Percentiles rank a stretch among this genome's conserved stretches.
Evolutionary conservation across 2,113 vertebrate genomes (phyloP).

Genomic region (Emydocephalus ijimae): DNA sequence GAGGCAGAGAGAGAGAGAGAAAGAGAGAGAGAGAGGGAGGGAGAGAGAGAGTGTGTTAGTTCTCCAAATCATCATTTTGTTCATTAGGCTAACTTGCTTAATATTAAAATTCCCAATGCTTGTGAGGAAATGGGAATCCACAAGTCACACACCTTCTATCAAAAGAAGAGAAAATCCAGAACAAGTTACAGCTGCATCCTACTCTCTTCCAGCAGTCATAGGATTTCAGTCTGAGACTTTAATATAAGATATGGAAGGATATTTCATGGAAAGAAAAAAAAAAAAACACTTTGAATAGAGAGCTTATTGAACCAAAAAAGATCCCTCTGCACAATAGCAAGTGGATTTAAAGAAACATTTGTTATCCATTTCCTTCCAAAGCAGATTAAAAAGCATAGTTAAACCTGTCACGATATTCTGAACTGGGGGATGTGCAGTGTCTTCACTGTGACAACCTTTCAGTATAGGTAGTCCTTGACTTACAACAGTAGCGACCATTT

Average conservation of each 20-base stretch:
- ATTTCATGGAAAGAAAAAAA: neutral
- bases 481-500: too few relatives aligned
- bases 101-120: neutral
- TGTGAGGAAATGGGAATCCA: neutral
- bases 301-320: neutral
- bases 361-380: neutral
- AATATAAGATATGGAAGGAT: neutral
- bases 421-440: neutral
- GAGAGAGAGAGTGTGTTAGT: neutral
- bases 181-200: neutral
- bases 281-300: neutral
- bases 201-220: neutral
- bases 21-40: too few relatives aligned
- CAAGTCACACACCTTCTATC: neutral
- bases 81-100: neutral
- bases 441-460: neutral
- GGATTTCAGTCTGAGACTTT: neutral
- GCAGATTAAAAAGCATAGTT: neutral
- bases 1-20: neutral
- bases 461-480: neutral
- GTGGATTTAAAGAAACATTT: neutral
- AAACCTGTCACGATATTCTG: neutral
- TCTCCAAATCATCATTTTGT: neutral
- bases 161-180: too few relatives aligned
- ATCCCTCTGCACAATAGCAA: neutral